Conservation (phyloP, 2,888 invertebrate genomes). For the Nomada lathburiana region DNA sequence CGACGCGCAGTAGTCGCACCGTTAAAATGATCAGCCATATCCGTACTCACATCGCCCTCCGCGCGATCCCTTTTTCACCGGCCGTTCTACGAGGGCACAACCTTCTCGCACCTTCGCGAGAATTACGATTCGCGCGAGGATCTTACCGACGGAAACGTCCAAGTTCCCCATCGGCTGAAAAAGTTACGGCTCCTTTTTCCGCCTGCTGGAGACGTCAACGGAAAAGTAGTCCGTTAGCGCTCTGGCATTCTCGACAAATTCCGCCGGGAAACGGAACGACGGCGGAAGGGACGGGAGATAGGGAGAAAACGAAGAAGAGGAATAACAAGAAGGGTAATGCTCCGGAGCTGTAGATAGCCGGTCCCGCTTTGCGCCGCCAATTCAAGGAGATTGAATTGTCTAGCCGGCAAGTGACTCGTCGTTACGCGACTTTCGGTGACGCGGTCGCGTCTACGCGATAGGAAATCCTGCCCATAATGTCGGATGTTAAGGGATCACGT, state of each 20-base stretch:
- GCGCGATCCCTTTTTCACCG: background rate
- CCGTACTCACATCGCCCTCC: background rate
- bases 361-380: constrained; percentile 52
- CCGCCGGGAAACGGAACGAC: constrained; percentile 33
- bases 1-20: background rate
- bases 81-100: background rate
- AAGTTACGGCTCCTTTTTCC: constrained; percentile 59
- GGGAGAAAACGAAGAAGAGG: constrained; percentile 17
- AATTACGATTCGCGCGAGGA: constrained; percentile 45
- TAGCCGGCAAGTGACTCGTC: constrained; percentile 59
- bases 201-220: constrained; percentile 45
- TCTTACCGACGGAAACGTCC: constrained; percentile 31
- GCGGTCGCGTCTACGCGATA: constrained; percentile 28
- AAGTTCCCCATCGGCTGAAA: constrained; percentile 51
- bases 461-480: constrained; percentile 49
- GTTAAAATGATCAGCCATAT: constrained; percentile 7
- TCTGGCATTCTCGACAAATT: constrained; percentile 57
- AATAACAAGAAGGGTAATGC: constrained; percentile 65
- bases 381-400: constrained; percentile 70
- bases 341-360: constrained; percentile 58
- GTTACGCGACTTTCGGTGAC: constrained; percentile 63
- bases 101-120: background rate
- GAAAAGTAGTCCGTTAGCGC: constrained; percentile 54
- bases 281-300: constrained; percentile 25
- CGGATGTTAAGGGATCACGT: constrained; percentile 11